Conservation (phyloP, 2,113 vertebrate genomes). For the Echinops telfairi region DNA sequence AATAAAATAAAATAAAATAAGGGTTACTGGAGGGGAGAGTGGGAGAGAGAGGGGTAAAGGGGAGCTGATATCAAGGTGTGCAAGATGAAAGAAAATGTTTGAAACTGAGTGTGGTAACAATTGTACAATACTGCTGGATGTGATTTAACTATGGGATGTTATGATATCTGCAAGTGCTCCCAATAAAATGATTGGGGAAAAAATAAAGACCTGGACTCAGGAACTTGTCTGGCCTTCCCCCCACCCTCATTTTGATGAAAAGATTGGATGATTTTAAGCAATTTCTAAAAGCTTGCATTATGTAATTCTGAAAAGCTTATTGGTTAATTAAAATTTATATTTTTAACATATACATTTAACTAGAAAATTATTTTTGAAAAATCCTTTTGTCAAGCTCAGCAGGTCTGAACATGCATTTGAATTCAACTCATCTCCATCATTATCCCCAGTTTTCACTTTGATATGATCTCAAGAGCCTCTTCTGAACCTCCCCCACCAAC, state of each 20-base stretch:
- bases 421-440: not conserved
- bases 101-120: too few species aligned
- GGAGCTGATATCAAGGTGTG: too few species aligned
- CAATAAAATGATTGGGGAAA: too few species aligned
- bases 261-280: not conserved
- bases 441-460: not conserved
- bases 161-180: too few species aligned
- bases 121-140: too few species aligned
- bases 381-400: not conserved
- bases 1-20: too few species aligned
- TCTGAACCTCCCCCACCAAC: not conserved
- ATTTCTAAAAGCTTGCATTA: not conserved
- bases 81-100: too few species aligned
- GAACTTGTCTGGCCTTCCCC: not conserved
- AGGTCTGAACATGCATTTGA: not conserved
- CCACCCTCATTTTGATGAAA: not conserved
- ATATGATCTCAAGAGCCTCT: not conserved
- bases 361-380: not conserved
- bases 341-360: not conserved
- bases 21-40: too few species aligned
- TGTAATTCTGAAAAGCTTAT: not conserved
- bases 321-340: not conserved
- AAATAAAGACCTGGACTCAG: not conserved
- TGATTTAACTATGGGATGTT: too few species aligned
- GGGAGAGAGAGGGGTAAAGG: too few species aligned